Conservation (phyloP, 1,140 invertebrate genomes). For the Lucilia cuprina region DNA sequence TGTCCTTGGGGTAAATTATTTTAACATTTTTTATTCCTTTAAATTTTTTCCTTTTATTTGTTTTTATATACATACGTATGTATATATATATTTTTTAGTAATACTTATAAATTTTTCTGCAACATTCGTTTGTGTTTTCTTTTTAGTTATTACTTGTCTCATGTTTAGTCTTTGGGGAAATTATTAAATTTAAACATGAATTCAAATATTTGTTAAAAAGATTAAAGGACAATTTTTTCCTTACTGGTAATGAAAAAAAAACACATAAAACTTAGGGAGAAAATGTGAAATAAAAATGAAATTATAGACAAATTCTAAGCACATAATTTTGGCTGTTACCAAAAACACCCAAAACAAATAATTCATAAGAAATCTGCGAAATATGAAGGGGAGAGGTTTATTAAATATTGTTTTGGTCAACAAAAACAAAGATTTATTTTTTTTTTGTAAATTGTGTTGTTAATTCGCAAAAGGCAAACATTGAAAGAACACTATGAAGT, state of each 20-base stretch:
- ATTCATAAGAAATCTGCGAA: background rate
- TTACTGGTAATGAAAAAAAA: background rate
- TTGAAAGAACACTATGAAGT: too few relatives aligned
- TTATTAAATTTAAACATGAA: constrained; percentile 25
- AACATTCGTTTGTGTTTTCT: background rate
- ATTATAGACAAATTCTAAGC: background rate
- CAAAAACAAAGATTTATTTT: too few relatives aligned
- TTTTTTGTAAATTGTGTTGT: too few relatives aligned
- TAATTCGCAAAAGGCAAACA: too few relatives aligned
- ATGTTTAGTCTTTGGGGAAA: constrained; percentile 12
- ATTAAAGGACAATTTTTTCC: background rate
- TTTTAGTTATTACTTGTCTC: background rate
- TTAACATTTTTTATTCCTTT: background rate
- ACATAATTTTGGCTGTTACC: background rate
- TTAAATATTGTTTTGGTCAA: too few relatives aligned
- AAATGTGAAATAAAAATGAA: background rate
- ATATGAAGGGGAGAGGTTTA: too few relatives aligned
- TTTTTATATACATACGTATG: background rate
- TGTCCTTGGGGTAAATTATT: constrained; percentile 34
- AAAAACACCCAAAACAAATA: background rate
- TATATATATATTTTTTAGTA: background rate
- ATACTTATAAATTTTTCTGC: background rate
- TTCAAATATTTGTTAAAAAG: background rate
- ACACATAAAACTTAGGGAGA: background rate
- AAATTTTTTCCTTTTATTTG: too few relatives aligned